Conservation (phyloP, 1,140 invertebrate genomes). For the Drosophila prosaltans region DNA sequence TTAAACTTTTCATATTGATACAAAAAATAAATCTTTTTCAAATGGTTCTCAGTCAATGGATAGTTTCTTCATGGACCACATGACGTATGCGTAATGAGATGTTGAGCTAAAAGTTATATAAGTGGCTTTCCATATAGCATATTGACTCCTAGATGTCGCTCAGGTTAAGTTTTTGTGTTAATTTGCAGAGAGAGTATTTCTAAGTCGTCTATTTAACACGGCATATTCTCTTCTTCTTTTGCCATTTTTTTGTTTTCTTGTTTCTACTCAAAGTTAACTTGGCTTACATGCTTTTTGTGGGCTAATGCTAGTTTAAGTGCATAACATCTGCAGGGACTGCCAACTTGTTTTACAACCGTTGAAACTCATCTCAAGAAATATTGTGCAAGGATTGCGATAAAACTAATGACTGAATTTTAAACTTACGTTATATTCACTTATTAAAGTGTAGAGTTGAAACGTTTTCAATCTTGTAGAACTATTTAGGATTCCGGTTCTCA, state of each 20-base stretch:
- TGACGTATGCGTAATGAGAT: not conserved
- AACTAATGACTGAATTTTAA: conserved; percentile 1
- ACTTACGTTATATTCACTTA: no score
- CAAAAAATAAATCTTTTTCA: no score
- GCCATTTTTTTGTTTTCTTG: not conserved
- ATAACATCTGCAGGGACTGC: conserved; percentile 10
- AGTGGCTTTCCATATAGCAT: no score
- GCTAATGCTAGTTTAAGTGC: conserved; percentile 13
- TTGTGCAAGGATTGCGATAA: not conserved
- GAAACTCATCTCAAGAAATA: not conserved
- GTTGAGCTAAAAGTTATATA: no score
- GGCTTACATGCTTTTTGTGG: conserved; percentile 10
- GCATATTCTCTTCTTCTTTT: not conserved
- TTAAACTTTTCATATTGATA: no score
- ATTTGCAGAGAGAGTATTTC: not conserved
- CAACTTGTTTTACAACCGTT: conserved; percentile 2
- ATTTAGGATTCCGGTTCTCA: no score
- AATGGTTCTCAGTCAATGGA: no score
- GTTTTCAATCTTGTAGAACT: no score
- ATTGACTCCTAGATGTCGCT: not conserved
- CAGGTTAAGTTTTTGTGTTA: no score
- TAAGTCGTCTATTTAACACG: not conserved
- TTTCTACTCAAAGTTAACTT: conserved; percentile 5
- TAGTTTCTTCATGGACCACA: not conserved
- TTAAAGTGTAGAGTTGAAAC: no score